Base-by-base conservation (phyloP, 2,888 invertebrate genomes). In the Brenthis ino region DNA sequence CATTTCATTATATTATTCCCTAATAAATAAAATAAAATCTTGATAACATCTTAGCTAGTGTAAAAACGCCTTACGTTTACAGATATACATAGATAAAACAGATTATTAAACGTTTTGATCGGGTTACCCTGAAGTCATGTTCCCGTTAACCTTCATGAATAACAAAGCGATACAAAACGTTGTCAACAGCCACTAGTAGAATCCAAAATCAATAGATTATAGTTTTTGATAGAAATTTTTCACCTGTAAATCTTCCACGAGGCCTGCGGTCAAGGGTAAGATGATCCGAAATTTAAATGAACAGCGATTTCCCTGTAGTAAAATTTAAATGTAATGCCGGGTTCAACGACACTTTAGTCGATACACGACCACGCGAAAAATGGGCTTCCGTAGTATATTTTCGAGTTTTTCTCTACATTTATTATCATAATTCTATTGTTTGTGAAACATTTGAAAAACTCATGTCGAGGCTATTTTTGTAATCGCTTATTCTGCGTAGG, bases 251-350 rank as follows among this genome's bases (percentile, higher is more conserved):
- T 74, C 75, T 75, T 76, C 79, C 75, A 73, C 70, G 72, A 74
- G 74, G 75, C 79, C 75, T 60, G 16, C 77, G 81, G 80, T 81
- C 85, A 86, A 85, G 85, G 85, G 76, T 82, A 82, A 64, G 64
- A 64, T 37, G 57, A 83, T 85, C 71, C 63, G 77, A 81, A 84
- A 83, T 85, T 83, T 78, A 84, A 77, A 85, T 83, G 76, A 56
- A 74, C 74, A 80, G 81, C 76, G 76, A 82, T 81, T 80, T 81
- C 77, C 76, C 37, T 63, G 51, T 66, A 28, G 55, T 43, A 43
- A 67, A 57, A 67, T 67, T 67, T 63, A 56, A 67, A 78, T 69
- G 70, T 61, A 67, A 64, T 75, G 76, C 72, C 51, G 69, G 77
- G 85, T 78, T 85, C 83, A 75, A 75, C 75, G 82, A 72, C 78